Evolutionary conservation across 1,140 invertebrate species (phyloP).

Genomic region (Papilio glaucus): DNA sequence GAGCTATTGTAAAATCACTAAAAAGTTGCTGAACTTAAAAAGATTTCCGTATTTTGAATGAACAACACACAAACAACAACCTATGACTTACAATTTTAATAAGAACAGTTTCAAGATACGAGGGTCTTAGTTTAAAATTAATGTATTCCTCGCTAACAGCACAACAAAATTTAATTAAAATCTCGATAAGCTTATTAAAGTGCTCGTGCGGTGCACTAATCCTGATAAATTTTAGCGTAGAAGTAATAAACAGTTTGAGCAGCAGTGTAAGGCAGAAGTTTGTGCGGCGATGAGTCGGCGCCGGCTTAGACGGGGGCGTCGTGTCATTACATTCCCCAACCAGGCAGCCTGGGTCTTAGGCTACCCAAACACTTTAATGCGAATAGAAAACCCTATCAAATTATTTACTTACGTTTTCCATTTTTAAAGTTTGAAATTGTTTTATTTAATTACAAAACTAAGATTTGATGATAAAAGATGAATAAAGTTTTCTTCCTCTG

Average conservation of each 20-base stretch:
- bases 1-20: no score
- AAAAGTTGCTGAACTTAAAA: no score
- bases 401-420: not conserved
- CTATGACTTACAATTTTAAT: constrained; percentile 16
- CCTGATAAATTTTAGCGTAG: constrained; percentile 44
- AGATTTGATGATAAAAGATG: no score
- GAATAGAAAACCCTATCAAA: constrained; percentile 22
- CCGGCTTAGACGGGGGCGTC: constrained; percentile 59
- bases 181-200: constrained; percentile 35
- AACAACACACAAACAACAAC: not conserved
- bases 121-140: not conserved
- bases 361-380: constrained; percentile 42
- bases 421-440: constrained; percentile 33
- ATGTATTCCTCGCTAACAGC: constrained; percentile 1
- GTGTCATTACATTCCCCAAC: constrained; percentile 53
- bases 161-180: constrained; percentile 36
- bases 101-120: not conserved
- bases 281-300: constrained; percentile 53
- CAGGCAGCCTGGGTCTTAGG: constrained; percentile 57
- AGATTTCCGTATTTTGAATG: not conserved
- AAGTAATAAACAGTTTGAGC: constrained; percentile 51
- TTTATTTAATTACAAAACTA: not conserved
- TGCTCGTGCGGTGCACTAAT: constrained; percentile 38
- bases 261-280: constrained; percentile 51
- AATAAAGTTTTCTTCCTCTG: no score